Evolutionary conservation across 2,113 vertebrate genomes (phyloP), one percentile per base, ranked within the genome.

Genomic region (Macquaria australasica): DNA sequence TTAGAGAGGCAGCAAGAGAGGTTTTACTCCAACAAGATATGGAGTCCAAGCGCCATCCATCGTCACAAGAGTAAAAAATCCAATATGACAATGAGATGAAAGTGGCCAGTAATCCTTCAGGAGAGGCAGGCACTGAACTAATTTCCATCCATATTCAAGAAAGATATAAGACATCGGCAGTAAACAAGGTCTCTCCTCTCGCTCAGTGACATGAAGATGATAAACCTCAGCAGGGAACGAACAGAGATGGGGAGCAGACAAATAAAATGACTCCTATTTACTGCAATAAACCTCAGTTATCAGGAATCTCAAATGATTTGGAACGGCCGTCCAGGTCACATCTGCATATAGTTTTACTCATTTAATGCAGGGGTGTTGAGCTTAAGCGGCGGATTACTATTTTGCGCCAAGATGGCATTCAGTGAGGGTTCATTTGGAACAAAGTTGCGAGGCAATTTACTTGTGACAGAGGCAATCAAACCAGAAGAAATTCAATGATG

Each of bases 391-490:
- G 2, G 37, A 18, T 21, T 9, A 73, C 39, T 48, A 28, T 77
- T 77, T 51, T 55, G 50, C 20, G 11, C 43, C 70, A 69, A 51
- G 60, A 34, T 53, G 58, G 21, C 39, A 53, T 74, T 82, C 41
- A 55, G 4, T 55, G n/a, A 56, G 41, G 63, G 58, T 84, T 88
- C 51, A 87, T 89, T 88, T 87, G 67, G 78, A 80, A 43, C 51
- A 74, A 72, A 84, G 82, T 77, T 83, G 75, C 73, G 74, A 82
- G 51, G 81, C 78, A 80, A 84, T 92, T 89, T 88, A 56, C 80
- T 66, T 6, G 48, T 37, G 71, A 71, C 69, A 73, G 78, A 87
- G 50, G 50, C 81, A 72, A 89, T 93, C 72, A 85, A 90, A 87
- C 69, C 51, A 60, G 73, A 72, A 78, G 82, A 80, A 74, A 84